Percentiles rank a stretch among this genome's conserved stretches.
Conservation (phyloP, 2,113 vertebrate genomes). For the Carlito syrichta region DNA sequence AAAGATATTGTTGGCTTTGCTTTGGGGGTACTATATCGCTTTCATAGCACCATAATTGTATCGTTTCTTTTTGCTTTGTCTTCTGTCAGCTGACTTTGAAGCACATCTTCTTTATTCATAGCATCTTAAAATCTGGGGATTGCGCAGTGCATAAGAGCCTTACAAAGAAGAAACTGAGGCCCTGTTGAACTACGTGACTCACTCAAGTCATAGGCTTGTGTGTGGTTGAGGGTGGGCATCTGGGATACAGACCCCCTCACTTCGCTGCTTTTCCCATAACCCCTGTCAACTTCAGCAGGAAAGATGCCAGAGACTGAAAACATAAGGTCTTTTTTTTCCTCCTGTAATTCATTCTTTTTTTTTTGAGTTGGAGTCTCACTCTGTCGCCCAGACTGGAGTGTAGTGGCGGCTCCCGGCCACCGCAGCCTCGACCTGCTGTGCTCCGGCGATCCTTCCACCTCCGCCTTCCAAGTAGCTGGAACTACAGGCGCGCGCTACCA, state of each 20-base stretch:
- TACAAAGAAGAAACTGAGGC: slow-evolving; percentile 8
- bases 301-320: background rate
- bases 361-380: too few relatives aligned
- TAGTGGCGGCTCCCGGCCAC: too few relatives aligned
- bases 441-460: too few relatives aligned
- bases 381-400: too few relatives aligned
- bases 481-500: too few relatives aligned
- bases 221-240: background rate
- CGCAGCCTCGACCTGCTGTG: too few relatives aligned
- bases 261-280: background rate
- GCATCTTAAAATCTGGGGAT: background rate
- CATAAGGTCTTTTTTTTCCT: background rate
- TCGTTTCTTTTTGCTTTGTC: slow-evolving; percentile 50
- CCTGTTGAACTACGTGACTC: background rate
- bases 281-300: background rate
- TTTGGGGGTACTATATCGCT: slow-evolving; percentile 4
- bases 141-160: background rate
- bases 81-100: slow-evolving; percentile 49
- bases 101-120: background rate
- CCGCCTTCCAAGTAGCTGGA: too few relatives aligned
- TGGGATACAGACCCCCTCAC: background rate
- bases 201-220: background rate
- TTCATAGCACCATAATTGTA: background rate
- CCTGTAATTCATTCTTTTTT: background rate
- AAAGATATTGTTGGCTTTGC: slow-evolving; percentile 34